Evolutionary conservation across 2,888 invertebrate species (phyloP).

Genomic region (Actias luna): DNA sequence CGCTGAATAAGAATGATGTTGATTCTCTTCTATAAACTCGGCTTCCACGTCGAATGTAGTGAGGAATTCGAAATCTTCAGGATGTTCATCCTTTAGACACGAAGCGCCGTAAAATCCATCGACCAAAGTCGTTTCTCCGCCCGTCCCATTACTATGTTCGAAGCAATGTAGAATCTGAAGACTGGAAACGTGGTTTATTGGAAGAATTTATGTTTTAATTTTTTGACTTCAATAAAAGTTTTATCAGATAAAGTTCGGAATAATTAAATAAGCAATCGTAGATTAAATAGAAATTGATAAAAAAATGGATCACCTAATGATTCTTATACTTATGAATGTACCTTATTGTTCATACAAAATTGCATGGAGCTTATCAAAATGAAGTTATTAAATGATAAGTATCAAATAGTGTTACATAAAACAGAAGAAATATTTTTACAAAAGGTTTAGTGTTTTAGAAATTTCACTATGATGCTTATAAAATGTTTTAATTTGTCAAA

Average conservation of each 20-base stretch:
- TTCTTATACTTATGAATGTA: too few species aligned
- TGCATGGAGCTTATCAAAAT: too few species aligned
- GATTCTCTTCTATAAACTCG: constrained; percentile 84
- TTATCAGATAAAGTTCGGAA: background rate
- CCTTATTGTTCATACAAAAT: too few species aligned
- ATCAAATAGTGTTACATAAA: too few species aligned
- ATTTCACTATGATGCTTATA: too few species aligned
- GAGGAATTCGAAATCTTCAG: constrained; percentile 82
- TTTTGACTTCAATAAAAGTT: background rate
- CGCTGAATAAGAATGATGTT: constrained; percentile 79
- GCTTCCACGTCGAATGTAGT: constrained; percentile 81
- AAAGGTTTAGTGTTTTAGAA: too few species aligned
- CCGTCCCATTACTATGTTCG: constrained; percentile 77
- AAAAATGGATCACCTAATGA: too few species aligned
- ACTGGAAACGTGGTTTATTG: constrained; percentile 34
- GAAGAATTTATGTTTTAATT: background rate
- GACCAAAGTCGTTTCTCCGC: constrained; percentile 88
- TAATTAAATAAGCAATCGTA: background rate
- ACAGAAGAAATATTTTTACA: too few species aligned
- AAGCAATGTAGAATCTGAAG: constrained; percentile 72
- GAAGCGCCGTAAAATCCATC: constrained; percentile 88
- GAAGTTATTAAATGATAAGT: too few species aligned
- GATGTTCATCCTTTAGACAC: constrained; percentile 74
- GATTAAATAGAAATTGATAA: background rate
- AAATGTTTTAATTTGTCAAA: too few species aligned